Percentiles rank a stretch among this genome's conserved stretches.
phyloP scores from a whole-genome alignment of 2,797 vertebrate genomes.

The Micropoecilia bifurca region DNA sequence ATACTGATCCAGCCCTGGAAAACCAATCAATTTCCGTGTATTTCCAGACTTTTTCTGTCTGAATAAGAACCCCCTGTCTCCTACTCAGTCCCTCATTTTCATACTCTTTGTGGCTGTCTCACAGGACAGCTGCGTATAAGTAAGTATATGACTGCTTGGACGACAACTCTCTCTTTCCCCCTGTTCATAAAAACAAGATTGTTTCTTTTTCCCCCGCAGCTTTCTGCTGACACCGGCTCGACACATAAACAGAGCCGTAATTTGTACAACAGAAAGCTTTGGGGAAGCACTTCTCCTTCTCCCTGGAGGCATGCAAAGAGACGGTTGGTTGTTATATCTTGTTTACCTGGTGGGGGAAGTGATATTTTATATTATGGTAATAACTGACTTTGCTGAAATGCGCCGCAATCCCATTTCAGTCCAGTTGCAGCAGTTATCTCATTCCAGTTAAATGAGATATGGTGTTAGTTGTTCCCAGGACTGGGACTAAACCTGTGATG shows the following conservation, averaged over 20 bases:
- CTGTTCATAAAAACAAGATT: constrained; percentile 78
- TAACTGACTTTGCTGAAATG: constrained; percentile 67
- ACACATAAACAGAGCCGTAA: constrained; percentile 80
- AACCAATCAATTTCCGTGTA: neutral
- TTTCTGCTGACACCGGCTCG: constrained; percentile 75
- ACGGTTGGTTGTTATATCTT: constrained; percentile 75
- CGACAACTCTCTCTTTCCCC: constrained; percentile 58
- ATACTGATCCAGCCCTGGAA: neutral
- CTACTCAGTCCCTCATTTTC: constrained; percentile 35
- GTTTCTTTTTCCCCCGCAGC: constrained; percentile 57
- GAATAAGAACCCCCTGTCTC: neutral
- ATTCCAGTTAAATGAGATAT: constrained; percentile 48
- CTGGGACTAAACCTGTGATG: constrained; percentile 28
- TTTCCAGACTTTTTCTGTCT: neutral
- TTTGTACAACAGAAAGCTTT: constrained; percentile 81
- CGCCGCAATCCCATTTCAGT: constrained; percentile 60
- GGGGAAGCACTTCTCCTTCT: constrained; percentile 57
- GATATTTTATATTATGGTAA: constrained; percentile 75
- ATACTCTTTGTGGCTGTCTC: constrained; percentile 26
- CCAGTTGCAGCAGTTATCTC: constrained; percentile 36
- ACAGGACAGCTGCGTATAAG: constrained; percentile 47
- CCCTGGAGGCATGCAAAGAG: constrained; percentile 62
- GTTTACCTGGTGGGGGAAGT: constrained; percentile 75
- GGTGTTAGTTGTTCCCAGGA: constrained; percentile 41
- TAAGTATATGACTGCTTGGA: constrained; percentile 49